Percentiles rank a stretch among this genome's conserved stretches.
Evolutionary conservation across 1,140 invertebrate genomes (phyloP).

Genomic region (Temnothorax nylanderi): DNA sequence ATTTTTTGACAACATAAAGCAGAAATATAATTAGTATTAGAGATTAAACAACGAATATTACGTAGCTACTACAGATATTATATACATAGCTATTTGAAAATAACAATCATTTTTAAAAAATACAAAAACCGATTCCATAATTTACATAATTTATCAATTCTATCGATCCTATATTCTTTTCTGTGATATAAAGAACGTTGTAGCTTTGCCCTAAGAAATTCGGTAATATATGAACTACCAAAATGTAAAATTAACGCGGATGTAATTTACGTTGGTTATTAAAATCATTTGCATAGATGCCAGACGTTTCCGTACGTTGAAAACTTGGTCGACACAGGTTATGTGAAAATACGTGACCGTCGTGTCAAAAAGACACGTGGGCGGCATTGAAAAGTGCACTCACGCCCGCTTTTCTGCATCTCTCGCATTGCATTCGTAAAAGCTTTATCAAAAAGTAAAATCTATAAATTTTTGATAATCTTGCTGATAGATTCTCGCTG

Average conservation of each 20-base stretch:
- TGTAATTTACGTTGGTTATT: constrained; percentile 42
- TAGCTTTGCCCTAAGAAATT: not conserved
- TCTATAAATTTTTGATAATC: constrained; percentile 4
- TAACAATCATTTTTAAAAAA: not conserved
- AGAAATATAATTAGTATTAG: not conserved
- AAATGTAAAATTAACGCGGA: constrained; percentile 28
- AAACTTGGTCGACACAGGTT: not conserved
- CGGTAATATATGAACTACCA: not conserved
- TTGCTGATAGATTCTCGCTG: not conserved
- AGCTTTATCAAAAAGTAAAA: not conserved
- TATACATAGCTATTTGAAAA: not conserved
- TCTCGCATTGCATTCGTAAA: not conserved
- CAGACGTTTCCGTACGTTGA: constrained; percentile 2
- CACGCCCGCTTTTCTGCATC: not conserved
- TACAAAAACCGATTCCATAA: not conserved
- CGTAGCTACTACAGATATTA: not conserved
- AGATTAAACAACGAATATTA: not conserved
- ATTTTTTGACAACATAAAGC: not conserved
- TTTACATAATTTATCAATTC: not conserved
- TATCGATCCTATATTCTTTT: not conserved
- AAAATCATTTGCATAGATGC: constrained; percentile 37
- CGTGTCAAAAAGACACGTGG: not conserved
- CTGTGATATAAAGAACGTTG: not conserved
- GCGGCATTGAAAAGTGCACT: constrained; percentile 21
- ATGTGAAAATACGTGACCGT: constrained; percentile 36